Evolutionary conservation across 2,888 invertebrate genomes (phyloP).

Genomic region (Colletes collaris): DNA sequence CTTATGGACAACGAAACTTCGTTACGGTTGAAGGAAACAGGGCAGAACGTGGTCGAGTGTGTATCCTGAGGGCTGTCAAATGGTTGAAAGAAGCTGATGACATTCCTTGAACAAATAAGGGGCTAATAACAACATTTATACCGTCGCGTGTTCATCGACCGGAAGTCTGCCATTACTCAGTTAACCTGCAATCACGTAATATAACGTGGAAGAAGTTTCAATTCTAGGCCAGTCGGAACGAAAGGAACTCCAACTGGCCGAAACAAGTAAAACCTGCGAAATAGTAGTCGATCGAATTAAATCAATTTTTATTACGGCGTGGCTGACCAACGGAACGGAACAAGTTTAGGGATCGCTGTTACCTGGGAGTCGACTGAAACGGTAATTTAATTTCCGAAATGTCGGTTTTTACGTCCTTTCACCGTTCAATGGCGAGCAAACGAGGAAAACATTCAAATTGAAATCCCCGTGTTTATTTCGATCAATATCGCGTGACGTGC

Average conservation of each 20-base stretch:
- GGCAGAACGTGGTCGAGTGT: constrained; percentile 31
- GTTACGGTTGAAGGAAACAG: constrained; percentile 32
- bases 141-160: constrained; percentile 52
- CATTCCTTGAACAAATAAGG: constrained; percentile 60
- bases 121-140: constrained; percentile 56
- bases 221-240: constrained; percentile 30
- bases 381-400: constrained; percentile 1
- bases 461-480: background rate
- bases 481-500: no score
- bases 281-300: constrained; percentile 2
- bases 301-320: constrained; percentile 38
- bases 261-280: background rate
- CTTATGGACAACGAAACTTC: constrained; percentile 4
- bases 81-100: constrained; percentile 56
- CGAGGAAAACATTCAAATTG: constrained; percentile 46
- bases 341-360: background rate
- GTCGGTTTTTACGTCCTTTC: background rate
- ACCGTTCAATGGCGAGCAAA: background rate
- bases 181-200: constrained; percentile 50
- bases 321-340: constrained; percentile 3
- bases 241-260: constrained; percentile 29
- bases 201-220: constrained; percentile 40
- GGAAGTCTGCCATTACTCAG: constrained; percentile 56
- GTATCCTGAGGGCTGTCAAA: constrained; percentile 34
- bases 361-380: background rate